A percentile compares a stretch with the other conserved stretches of the same genome.
These are phyloP conservation scores for Drosophila lowei DNA, from an alignment of 1,140 invertebrate species.

Conservation along the genomic window DNA sequence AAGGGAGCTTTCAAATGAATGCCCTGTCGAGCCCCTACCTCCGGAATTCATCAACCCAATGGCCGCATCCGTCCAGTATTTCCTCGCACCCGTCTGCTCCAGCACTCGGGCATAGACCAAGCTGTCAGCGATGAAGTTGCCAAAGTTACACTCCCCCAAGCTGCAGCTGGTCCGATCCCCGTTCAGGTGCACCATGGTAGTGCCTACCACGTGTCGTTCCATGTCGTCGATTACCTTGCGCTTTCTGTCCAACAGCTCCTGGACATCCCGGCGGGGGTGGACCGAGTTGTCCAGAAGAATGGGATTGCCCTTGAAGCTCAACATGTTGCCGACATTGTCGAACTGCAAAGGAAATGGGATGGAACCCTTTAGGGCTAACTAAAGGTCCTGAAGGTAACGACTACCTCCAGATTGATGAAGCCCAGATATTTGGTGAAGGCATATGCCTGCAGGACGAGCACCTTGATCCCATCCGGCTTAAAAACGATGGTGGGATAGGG, in stretches of 20 bases:
- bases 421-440: slow-evolving; percentile 96
- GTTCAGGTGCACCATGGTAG: slow-evolving; percentile 87
- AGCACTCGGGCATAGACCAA: slow-evolving; percentile 84
- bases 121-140: slow-evolving; percentile 91
- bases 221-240: slow-evolving; percentile 85
- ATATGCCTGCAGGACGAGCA: slow-evolving; percentile 95
- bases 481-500: slow-evolving; percentile 90
- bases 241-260: slow-evolving; percentile 86
- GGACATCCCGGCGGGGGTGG: slow-evolving; percentile 86
- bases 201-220: slow-evolving; percentile 86
- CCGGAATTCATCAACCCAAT: slow-evolving; percentile 91
- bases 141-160: slow-evolving; percentile 92
- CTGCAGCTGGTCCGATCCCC: slow-evolving; percentile 85
- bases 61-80: slow-evolving; percentile 89
- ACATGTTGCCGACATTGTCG: slow-evolving; percentile 88
- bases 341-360: slow-evolving; percentile 83
- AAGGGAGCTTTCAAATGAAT: neutral
- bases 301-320: slow-evolving; percentile 88
- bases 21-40: slow-evolving; percentile 29
- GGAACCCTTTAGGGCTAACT: neutral
- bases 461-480: slow-evolving; percentile 87
- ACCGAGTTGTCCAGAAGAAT: slow-evolving; percentile 88
- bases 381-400: too few species aligned
- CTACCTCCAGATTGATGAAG: slow-evolving; percentile 84
- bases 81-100: slow-evolving; percentile 80